These are phyloP conservation scores for Sebastes wilsoni DNA, from an alignment of 2,797 vertebrate species.

Conservation along the genomic window DNA sequence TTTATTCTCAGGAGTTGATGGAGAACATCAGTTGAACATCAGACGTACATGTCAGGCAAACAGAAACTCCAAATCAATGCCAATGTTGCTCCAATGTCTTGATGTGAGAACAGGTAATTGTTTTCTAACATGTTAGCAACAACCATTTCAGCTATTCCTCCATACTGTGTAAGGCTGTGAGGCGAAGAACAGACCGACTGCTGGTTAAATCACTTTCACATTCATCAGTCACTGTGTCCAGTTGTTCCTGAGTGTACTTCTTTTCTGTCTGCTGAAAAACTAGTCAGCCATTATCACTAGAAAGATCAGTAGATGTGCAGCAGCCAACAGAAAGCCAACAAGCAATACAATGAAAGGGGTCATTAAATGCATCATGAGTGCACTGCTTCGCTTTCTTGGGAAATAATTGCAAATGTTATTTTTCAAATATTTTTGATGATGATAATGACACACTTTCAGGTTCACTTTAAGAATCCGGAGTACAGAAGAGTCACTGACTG, in stretches of 20 bases:
- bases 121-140: neutral
- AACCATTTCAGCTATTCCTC: neutral
- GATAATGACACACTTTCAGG: slow-evolving; percentile 7
- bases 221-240: neutral
- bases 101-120: slow-evolving; percentile 3
- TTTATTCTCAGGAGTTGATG: neutral
- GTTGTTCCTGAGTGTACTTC: neutral
- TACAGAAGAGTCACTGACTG: neutral
- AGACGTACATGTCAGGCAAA: neutral
- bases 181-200: neutral
- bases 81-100: neutral
- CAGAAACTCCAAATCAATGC: neutral
- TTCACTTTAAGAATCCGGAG: neutral
- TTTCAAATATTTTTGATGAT: slow-evolving; percentile 2
- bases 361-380: slow-evolving; percentile 20
- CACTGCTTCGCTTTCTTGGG: slow-evolving; percentile 17
- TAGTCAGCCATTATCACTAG: neutral
- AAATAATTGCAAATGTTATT: slow-evolving; percentile 17
- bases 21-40: neutral
- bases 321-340: neutral
- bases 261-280: slow-evolving; percentile 7
- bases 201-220: neutral
- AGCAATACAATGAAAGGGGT: slow-evolving; percentile 2
- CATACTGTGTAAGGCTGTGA: neutral
- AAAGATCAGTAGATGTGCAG: neutral